phyloP scores from a whole-genome alignment of 2,797 vertebrate genomes.

The Sebastes nivosus region DNA sequence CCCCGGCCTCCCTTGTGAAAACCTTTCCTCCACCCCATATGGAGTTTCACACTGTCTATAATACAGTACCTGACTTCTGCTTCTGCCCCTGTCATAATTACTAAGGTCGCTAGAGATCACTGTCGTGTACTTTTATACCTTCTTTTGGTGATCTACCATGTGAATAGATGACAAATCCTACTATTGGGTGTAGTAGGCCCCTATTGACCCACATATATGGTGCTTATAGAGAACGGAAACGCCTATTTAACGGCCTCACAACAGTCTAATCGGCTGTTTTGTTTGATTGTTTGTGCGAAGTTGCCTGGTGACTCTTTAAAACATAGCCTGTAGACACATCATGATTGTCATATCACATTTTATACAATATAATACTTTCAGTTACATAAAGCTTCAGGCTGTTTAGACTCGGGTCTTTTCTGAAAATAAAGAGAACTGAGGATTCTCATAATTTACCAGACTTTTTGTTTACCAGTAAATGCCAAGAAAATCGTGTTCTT shows the following conservation, averaged over 20 bases:
- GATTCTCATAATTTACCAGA: neutral
- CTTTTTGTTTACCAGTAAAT: constrained; percentile 1
- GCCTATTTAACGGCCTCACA: no score
- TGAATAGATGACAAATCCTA: no score
- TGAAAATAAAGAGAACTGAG: neutral
- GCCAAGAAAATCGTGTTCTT: neutral
- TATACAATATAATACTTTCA: neutral
- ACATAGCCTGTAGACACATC: neutral
- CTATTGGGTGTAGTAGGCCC: no score
- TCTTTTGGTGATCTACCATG: no score
- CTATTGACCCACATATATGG: no score
- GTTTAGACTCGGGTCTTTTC: neutral
- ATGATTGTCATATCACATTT: neutral
- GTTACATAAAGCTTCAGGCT: neutral
- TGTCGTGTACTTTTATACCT: no score
- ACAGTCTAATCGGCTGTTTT: neutral
- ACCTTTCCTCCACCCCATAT: no score
- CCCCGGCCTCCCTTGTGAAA: no score
- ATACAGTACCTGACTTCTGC: no score
- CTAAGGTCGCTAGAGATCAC: no score
- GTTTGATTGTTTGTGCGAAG: neutral
- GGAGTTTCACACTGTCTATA: no score
- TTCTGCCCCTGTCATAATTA: no score
- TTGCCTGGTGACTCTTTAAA: neutral
- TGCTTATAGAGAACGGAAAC: rapidly evolving